Conservation (phyloP, 2,797 vertebrate genomes). For the Linurgus olivaceus region DNA sequence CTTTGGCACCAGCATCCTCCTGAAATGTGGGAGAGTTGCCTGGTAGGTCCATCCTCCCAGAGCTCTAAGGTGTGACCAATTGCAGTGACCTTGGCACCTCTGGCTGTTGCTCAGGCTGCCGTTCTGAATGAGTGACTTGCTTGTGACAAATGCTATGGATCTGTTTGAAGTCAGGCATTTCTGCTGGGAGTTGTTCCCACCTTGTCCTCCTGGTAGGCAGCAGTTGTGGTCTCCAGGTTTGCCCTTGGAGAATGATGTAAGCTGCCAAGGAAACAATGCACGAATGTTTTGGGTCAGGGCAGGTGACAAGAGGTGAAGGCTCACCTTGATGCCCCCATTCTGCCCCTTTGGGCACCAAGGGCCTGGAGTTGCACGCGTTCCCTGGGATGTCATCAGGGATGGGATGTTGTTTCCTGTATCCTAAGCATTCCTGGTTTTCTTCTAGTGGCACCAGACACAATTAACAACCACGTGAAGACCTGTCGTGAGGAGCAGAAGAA, state of each 20-base stretch:
- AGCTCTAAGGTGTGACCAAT: background rate
- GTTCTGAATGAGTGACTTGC: background rate
- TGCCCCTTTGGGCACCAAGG: background rate
- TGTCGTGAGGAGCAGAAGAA: slow-evolving; percentile 94
- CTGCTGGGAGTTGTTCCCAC: background rate
- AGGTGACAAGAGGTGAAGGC: background rate
- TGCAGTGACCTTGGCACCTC: background rate
- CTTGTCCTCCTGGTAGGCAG: background rate
- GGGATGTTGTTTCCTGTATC: background rate
- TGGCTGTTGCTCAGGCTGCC: background rate
- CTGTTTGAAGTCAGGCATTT: background rate
- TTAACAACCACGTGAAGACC: slow-evolving; percentile 97
- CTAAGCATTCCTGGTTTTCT: slow-evolving; percentile 27
- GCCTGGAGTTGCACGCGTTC: background rate
- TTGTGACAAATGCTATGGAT: background rate
- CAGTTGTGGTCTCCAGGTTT: background rate
- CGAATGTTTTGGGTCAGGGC: fast-evolving
- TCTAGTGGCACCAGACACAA: slow-evolving; percentile 93
- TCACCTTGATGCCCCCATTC: background rate
- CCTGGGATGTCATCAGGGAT: background rate
- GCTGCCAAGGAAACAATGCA: background rate
- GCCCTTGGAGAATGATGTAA: background rate
- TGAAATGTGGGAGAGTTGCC: background rate
- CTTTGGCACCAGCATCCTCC: background rate
- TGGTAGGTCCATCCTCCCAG: background rate